These are phyloP conservation scores for Gasterosteus nipponicus DNA, from an alignment of 2,113 vertebrate species.

Conservation along the genomic window DNA sequence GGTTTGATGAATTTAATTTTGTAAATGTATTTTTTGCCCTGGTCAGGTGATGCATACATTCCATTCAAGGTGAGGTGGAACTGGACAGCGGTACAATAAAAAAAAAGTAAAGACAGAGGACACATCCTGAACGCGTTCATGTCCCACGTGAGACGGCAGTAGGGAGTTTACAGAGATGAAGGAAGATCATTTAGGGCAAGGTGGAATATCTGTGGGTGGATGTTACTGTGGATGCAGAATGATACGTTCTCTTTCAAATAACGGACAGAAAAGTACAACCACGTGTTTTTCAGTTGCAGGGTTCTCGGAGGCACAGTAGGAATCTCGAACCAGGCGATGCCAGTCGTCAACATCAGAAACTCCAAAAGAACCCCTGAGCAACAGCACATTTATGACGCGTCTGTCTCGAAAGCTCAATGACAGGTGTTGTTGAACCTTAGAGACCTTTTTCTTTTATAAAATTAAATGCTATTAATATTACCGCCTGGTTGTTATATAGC, in stretches of 20 bases:
- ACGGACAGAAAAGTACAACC: not conserved
- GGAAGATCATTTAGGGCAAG: not conserved
- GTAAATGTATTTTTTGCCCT: conserved; percentile 19
- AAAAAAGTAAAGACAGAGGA: too few relatives aligned
- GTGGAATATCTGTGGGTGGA: not conserved
- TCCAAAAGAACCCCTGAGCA: not conserved
- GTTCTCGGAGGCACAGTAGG: not conserved
- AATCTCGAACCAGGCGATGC: not conserved
- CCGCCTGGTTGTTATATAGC: not conserved
- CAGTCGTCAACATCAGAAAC: conserved; percentile 1
- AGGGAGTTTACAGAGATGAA: conserved; percentile 10
- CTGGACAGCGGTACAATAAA: conserved; percentile 13
- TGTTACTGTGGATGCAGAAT: not conserved
- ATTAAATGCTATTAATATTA: not conserved
- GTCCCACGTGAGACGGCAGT: not conserved
- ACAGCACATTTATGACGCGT: conserved; percentile 1
- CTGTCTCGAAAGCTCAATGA: not conserved
- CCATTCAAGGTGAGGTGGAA: conserved; percentile 10
- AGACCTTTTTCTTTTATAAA: not conserved
- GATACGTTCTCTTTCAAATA: not conserved
- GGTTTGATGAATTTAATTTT: conserved; percentile 57
- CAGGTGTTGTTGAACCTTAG: not conserved
- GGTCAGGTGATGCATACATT: conserved; percentile 16
- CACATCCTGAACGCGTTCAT: not conserved
- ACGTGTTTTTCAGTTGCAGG: not conserved